Percentiles rank a stretch among this genome's conserved stretches.
phyloP scores from a whole-genome alignment of 2,888 invertebrate genomes.

The Conops quadrifasciatus region DNA sequence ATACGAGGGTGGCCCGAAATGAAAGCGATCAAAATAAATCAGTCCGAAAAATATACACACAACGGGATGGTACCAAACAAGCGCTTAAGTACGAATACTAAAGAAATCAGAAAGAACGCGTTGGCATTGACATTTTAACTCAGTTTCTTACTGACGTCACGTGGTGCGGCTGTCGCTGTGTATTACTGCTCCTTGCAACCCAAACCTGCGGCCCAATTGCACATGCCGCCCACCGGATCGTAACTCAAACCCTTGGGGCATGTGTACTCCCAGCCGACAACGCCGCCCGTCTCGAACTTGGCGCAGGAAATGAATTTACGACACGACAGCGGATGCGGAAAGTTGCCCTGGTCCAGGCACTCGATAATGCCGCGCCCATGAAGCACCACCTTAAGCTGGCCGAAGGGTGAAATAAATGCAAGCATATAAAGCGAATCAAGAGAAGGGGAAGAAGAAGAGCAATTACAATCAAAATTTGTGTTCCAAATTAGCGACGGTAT shows the following conservation, averaged over 20 bases:
- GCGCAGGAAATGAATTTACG: conserved; percentile 93
- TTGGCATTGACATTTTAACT: no score
- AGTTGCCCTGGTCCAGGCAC: conserved; percentile 89
- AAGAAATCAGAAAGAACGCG: no score
- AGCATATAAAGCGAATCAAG: no score
- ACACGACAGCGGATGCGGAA: conserved; percentile 89
- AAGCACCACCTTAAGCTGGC: conserved; percentile 68
- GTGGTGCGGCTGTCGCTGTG: not conserved
- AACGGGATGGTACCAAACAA: not conserved
- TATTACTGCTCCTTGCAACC: conserved; percentile 73
- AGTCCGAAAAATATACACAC: not conserved
- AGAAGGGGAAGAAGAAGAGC: not conserved
- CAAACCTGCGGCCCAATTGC: conserved; percentile 86
- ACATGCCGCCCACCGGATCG: conserved; percentile 89
- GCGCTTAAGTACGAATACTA: no score
- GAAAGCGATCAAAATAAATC: not conserved
- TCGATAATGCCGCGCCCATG: conserved; percentile 79
- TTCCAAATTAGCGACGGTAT: no score
- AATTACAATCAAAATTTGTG: no score
- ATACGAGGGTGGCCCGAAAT: not conserved
- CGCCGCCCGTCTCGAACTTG: conserved; percentile 78
- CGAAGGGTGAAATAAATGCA: conserved; percentile 4
- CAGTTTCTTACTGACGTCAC: no score
- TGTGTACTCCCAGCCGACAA: conserved; percentile 87
- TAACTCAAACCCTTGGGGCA: conserved; percentile 87